Evolutionary conservation across 1,140 invertebrate genomes (phyloP), one percentile per base, ranked within the genome.

Genomic region (Drosophila arawakana): DNA sequence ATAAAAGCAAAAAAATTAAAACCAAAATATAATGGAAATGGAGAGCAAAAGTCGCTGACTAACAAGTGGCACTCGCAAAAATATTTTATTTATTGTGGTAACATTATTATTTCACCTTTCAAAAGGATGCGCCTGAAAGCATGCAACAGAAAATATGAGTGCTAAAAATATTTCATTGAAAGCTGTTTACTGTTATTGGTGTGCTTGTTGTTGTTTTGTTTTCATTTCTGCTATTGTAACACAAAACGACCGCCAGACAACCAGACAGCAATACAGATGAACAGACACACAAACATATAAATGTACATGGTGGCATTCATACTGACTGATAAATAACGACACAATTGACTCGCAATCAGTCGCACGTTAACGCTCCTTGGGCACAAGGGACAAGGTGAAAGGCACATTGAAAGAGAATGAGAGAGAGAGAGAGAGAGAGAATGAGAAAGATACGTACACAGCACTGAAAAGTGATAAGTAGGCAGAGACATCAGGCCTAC

Each of bases 261-360:
- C 37, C 13, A 55, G 11, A 4, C 18, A 62, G 21, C 18, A 44
- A 68, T 4, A 30, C 10, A 41, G 9, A 41, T 10, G 9, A 1
- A 41, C 39, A 41, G 18, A 44, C 50, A 10, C 25, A 35, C 39
- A 54, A 30, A 46, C 55, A 65, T 41, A 81, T 37, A 21, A 13
- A 35, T 58, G 34, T 34, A 44, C 63, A 71, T 30, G 34, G 34
- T 44, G 60, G 41, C 49, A 74, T 79, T 81, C 78, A 61, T 79
- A 82, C 74, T 76, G 70, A 55, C 81, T 85, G 82, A 86, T 85
- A 85, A 81, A 85, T 81, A 85, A 86, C 72, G 83, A 85, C 79
- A 77, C 76, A 86, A 85, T 85, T 85, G 82, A 85, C 82, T 85
- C 73, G 76, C 77, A 85, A 86, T 85, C 80, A 79, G 47, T 65